These are phyloP conservation scores for Battus philenor DNA, from an alignment of 1,140 invertebrate genomes.

Conservation along the genomic window DNA sequence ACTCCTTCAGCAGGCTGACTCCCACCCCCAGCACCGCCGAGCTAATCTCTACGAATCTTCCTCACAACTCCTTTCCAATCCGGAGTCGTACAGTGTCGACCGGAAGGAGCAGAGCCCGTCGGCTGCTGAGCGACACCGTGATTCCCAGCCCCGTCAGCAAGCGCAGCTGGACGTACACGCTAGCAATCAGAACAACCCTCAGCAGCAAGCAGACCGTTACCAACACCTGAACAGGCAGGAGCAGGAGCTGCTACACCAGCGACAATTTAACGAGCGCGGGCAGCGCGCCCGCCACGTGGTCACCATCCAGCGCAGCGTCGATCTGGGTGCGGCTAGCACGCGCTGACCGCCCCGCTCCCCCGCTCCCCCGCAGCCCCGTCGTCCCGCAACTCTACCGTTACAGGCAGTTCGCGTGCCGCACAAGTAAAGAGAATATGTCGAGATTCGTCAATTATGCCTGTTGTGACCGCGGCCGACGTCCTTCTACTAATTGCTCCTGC, in stretches of 20 bases:
- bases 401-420: not conserved
- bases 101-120: no score
- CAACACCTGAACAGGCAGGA: constrained; percentile 31
- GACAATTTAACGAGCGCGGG: constrained; percentile 43
- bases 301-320: constrained; percentile 41
- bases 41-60: constrained; percentile 46
- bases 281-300: constrained; percentile 23
- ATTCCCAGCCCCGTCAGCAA: constrained; percentile 19
- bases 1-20: constrained; percentile 33
- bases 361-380: not conserved
- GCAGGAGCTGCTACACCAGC: constrained; percentile 36
- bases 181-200: constrained; percentile 10
- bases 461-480: no score
- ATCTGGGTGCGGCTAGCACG: constrained; percentile 51
- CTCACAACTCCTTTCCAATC: constrained; percentile 44
- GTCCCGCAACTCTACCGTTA: constrained; percentile 11
- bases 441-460: constrained; percentile 7
- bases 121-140: no score
- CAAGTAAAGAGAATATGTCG: constrained; percentile 7
- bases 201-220: constrained; percentile 21
- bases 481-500: no score
- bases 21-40: constrained; percentile 46
- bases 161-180: constrained; percentile 13
- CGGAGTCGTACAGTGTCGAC: no score
- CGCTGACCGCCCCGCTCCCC: constrained; percentile 20